These are phyloP conservation scores for Psylliodes chrysocephalus DNA, from an alignment of 2,888 invertebrate species.

Conservation along the genomic window DNA sequence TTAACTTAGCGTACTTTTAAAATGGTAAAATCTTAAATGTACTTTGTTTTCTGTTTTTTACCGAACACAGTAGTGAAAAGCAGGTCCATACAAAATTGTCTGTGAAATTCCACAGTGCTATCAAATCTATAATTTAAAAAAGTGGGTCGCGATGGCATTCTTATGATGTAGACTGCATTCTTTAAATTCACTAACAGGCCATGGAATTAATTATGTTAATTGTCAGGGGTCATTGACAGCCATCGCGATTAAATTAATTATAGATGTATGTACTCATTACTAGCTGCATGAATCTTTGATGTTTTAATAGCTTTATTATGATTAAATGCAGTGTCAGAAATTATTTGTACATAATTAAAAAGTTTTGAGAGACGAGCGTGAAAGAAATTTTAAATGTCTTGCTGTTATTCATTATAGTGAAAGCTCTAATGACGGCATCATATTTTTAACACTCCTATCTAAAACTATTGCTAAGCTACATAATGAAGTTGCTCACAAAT, in stretches of 20 bases:
- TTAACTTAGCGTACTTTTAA: too few relatives aligned
- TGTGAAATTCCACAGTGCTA: too few relatives aligned
- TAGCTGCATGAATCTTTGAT: not conserved
- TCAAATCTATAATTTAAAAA: not conserved
- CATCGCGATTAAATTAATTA: slow-evolving; percentile 20
- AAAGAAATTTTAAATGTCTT: not conserved
- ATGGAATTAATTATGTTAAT: slow-evolving; percentile 35
- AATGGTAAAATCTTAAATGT: too few relatives aligned
- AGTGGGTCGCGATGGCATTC: not conserved
- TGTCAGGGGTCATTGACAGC: slow-evolving; percentile 30
- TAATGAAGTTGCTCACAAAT: too few relatives aligned
- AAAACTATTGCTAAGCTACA: too few relatives aligned
- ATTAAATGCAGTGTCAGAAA: not conserved
- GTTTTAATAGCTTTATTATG: slow-evolving; percentile 3
- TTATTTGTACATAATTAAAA: not conserved
- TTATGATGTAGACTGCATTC: slow-evolving; percentile 30
- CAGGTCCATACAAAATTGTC: too few relatives aligned
- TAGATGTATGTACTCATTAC: not conserved
- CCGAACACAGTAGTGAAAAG: too few relatives aligned
- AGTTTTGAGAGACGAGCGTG: not conserved
- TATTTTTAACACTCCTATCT: too few relatives aligned
- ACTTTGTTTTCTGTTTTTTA: too few relatives aligned
- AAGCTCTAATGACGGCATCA: too few relatives aligned
- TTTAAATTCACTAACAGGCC: slow-evolving; percentile 33
- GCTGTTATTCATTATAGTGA: not conserved